phyloP scores from a whole-genome alignment of 2,113 vertebrate genomes.

The Prietella phreatophila region DNA sequence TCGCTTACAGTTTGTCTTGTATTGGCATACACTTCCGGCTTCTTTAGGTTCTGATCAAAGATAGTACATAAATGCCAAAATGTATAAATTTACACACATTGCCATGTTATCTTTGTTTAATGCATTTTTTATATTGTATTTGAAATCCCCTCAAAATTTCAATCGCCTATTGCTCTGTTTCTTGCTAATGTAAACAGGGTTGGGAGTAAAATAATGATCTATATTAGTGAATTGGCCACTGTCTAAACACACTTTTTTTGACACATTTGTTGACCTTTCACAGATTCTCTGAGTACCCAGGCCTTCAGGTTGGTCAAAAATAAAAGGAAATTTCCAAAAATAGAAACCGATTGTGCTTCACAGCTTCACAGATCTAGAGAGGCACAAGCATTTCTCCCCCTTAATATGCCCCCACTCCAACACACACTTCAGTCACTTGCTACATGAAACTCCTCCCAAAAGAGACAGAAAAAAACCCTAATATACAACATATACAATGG shows the following conservation, averaged over 20 bases:
- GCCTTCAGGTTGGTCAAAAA: constrained; percentile 15
- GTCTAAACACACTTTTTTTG: not conserved
- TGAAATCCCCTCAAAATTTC: not conserved
- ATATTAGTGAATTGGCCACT: not conserved
- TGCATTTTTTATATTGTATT: not conserved
- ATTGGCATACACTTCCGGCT: not conserved
- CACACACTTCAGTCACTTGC: constrained; percentile 46
- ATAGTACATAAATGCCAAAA: not conserved
- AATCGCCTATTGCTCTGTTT: not conserved
- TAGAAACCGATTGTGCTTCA: constrained; percentile 12
- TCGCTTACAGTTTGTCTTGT: not conserved
- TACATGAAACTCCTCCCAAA: constrained; percentile 53
- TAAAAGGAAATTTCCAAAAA: not conserved
- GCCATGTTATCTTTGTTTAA: not conserved
- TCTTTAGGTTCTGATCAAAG: not conserved
- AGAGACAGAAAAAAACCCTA: constrained; percentile 18
- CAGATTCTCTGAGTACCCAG: constrained; percentile 19
- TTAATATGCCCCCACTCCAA: constrained; percentile 24
- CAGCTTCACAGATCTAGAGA: constrained; percentile 24
- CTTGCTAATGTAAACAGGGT: not conserved
- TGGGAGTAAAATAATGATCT: not conserved
- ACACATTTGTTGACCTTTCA: constrained; percentile 8
- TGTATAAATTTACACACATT: not conserved
- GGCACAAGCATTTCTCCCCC: constrained; percentile 22
- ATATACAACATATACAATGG: constrained; percentile 61